phyloP scores from a whole-genome alignment of 2,113 vertebrate species.

The Rhinichthys klamathensis region DNA sequence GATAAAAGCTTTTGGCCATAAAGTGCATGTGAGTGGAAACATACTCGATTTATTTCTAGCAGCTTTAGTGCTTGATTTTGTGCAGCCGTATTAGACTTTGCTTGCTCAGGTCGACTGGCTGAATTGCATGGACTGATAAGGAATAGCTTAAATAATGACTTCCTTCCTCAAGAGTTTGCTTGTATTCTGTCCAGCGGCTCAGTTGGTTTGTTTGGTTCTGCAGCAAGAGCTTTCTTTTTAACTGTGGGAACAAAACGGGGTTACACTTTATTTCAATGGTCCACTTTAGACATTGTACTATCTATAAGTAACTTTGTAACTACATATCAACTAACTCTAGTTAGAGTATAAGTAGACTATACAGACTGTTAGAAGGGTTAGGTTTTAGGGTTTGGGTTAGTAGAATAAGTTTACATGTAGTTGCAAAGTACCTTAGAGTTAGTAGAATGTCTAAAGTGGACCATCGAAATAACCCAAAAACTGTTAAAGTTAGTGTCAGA shows the following conservation, averaged over 20 bases:
- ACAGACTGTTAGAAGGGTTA: too few relatives aligned
- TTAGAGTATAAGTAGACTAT: too few relatives aligned
- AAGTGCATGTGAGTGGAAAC: slow-evolving; percentile 17
- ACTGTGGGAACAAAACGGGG: background rate
- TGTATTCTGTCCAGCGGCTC: slow-evolving; percentile 2
- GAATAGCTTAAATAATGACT: slow-evolving; percentile 49
- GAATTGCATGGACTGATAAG: slow-evolving; percentile 46
- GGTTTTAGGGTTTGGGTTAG: too few relatives aligned
- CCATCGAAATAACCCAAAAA: too few relatives aligned
- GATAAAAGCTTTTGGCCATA: slow-evolving; percentile 36
- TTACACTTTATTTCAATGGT: background rate
- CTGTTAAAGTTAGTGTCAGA: background rate
- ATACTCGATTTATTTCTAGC: slow-evolving; percentile 2
- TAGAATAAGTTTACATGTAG: too few relatives aligned
- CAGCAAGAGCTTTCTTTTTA: background rate
- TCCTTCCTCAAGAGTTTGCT: slow-evolving; percentile 41
- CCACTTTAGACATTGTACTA: too few relatives aligned
- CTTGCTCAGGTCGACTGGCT: background rate
- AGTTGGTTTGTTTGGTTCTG: background rate
- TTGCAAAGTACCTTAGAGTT: too few relatives aligned
- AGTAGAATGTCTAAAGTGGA: too few relatives aligned
- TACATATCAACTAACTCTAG: too few relatives aligned
- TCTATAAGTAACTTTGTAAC: too few relatives aligned
- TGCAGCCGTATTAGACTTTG: background rate
- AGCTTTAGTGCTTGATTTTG: background rate